Conservation (phyloP, 2,888 invertebrate genomes). For the Caenorhabditis doughertyi region DNA sequence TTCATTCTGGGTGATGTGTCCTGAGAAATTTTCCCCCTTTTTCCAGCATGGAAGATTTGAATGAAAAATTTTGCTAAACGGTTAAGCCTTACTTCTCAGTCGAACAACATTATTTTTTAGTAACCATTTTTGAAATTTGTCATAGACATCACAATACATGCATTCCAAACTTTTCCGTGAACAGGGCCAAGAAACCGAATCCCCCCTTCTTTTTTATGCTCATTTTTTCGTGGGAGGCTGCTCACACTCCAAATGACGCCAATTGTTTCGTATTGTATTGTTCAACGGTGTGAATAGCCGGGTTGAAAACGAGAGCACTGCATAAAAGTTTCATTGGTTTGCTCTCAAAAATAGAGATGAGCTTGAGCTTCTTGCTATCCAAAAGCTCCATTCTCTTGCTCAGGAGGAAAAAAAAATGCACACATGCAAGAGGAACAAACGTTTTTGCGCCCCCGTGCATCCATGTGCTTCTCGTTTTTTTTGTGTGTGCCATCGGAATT, state of each 20-base stretch:
- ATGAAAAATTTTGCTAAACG: too few species aligned
- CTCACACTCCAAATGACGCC: slow-evolving; percentile 21
- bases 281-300: slow-evolving; percentile 44
- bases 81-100: too few species aligned
- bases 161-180: too few species aligned
- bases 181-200: not conserved
- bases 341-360: slow-evolving; percentile 57
- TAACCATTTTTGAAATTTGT: too few species aligned
- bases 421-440: slow-evolving; percentile 51
- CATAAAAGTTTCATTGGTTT: slow-evolving; percentile 58
- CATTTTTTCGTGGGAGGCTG: slow-evolving; percentile 13
- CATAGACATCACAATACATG: too few species aligned
- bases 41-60: too few species aligned
- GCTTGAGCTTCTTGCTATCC: slow-evolving; percentile 37
- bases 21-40: too few species aligned
- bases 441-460: slow-evolving; percentile 52
- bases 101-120: too few species aligned
- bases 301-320: slow-evolving; percentile 22
- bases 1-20: too few species aligned
- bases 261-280: slow-evolving; percentile 39
- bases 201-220: not conserved
- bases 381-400: slow-evolving; percentile 8
- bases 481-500: slow-evolving; percentile 23
- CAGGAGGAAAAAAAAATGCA: slow-evolving; percentile 33
- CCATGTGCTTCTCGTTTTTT: slow-evolving; percentile 43